A percentile compares a stretch with the other conserved stretches of the same genome.
Evolutionary conservation across 2,797 vertebrate genomes (phyloP).

Genomic region (Sebastes steindachneri): DNA sequence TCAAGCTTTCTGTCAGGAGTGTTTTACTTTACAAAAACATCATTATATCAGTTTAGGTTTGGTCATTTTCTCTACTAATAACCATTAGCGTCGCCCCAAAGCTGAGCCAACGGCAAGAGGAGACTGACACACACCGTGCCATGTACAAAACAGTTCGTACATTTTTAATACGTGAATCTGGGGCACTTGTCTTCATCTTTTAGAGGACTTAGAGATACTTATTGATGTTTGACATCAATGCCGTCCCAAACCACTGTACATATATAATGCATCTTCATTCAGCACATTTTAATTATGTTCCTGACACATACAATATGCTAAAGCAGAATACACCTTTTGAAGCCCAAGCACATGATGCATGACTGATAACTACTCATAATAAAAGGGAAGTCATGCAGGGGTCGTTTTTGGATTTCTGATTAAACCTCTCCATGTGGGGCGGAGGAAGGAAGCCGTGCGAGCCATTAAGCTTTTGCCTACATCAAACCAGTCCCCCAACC

Average conservation of each 20-base stretch:
- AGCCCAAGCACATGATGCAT: not conserved
- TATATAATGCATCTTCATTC: slow-evolving; percentile 19
- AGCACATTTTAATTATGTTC: not conserved
- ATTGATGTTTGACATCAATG: slow-evolving; percentile 39
- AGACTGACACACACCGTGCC: slow-evolving; percentile 29
- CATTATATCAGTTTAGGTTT: not conserved
- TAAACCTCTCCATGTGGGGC: slow-evolving; percentile 43
- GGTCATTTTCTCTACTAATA: slow-evolving; percentile 12
- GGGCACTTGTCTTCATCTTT: slow-evolving; percentile 46
- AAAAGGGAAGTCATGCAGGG: slow-evolving; percentile 27
- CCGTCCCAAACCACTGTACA: slow-evolving; percentile 15
- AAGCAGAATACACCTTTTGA: slow-evolving; percentile 4
- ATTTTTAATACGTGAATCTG: slow-evolving; percentile 62
- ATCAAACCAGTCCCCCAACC: slow-evolving; percentile 45
- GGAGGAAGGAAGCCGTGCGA: slow-evolving; percentile 6
- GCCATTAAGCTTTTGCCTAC: slow-evolving; percentile 42
- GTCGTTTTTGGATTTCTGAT: slow-evolving; percentile 35
- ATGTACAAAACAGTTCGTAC: slow-evolving; percentile 53
- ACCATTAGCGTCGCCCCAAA: slow-evolving; percentile 3
- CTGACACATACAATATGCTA: not conserved
- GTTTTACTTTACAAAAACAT: not conserved
- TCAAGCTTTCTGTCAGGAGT: slow-evolving; percentile 5
- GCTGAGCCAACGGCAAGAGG: slow-evolving; percentile 37
- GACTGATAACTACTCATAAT: slow-evolving; percentile 38
- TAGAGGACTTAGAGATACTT: slow-evolving; percentile 19